Conservation (phyloP, 30 jellyfish, hydroid and myxozoan genomes). For the Pseudorhiza aurosa region DNA sequence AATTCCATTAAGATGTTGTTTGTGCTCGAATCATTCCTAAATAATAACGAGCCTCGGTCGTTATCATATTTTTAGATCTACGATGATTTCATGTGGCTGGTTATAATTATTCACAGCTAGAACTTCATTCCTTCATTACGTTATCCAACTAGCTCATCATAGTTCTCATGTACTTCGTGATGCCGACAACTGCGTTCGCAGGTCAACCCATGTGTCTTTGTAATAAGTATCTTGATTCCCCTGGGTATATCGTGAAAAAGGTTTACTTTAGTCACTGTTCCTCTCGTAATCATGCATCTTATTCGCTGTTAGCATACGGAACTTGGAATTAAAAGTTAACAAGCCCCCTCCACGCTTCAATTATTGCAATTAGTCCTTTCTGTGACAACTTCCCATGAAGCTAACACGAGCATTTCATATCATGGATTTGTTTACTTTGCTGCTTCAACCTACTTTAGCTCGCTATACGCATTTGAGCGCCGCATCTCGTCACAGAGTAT, state of each 20-base stretch:
- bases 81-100: background rate
- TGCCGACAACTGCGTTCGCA: slow-evolving; percentile 54
- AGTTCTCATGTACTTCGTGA: slow-evolving; percentile 20
- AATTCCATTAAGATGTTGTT: too few species aligned
- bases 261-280: slow-evolving; percentile 44
- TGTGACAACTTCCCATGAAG: slow-evolving; percentile 53
- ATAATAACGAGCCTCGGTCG: too few species aligned
- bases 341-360: slow-evolving; percentile 63
- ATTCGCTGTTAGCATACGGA: slow-evolving; percentile 64
- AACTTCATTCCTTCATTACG: background rate
- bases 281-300: slow-evolving; percentile 13
- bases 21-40: too few species aligned
- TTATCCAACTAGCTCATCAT: background rate
- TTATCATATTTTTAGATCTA: background rate
- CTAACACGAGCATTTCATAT: background rate
- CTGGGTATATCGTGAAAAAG: slow-evolving; percentile 61
- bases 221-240: slow-evolving; percentile 24
- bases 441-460: too few species aligned
- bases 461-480: too few species aligned
- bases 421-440: background rate
- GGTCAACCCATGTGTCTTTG: slow-evolving; percentile 28
- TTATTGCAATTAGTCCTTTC: slow-evolving; percentile 38
- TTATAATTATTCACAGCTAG: slow-evolving; percentile 3
- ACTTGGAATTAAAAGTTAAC: slow-evolving; percentile 48
- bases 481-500: too few species aligned